phyloP scores from a whole-genome alignment of 2,888 invertebrate species.

The Epistrophe eligans region DNA sequence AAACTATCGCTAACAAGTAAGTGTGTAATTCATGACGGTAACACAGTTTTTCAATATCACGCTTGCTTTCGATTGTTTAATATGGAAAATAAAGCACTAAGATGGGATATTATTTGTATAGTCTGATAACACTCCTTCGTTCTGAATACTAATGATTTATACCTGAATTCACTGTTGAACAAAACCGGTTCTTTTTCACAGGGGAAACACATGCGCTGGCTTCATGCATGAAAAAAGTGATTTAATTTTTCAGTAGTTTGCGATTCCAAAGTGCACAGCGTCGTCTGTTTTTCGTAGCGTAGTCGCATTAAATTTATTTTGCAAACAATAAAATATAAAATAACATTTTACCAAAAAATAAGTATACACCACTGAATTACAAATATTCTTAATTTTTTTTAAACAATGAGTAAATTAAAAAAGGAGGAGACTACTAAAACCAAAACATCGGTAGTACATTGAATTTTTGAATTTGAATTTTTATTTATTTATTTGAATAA shows the following conservation, averaged over 20 bases:
- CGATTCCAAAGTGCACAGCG: too few relatives aligned
- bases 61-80: too few relatives aligned
- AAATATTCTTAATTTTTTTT: neutral
- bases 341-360: neutral
- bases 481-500: too few relatives aligned
- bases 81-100: neutral
- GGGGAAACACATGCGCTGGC: neutral
- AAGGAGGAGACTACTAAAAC: too few relatives aligned
- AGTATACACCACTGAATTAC: neutral
- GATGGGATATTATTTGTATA: neutral
- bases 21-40: too few relatives aligned
- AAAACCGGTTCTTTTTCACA: slow-evolving; percentile 2
- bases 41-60: too few relatives aligned
- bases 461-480: too few relatives aligned
- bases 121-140: neutral
- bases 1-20: too few relatives aligned
- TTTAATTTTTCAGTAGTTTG: neutral
- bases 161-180: slow-evolving; percentile 11
- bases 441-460: too few relatives aligned
- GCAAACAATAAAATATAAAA: neutral
- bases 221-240: slow-evolving; percentile 2
- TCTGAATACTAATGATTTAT: neutral
- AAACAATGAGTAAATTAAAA: neutral
- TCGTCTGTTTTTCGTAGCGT: neutral
- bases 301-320: neutral